Base-by-base conservation (phyloP, 2,888 invertebrate species). In the Dorcus hopei region DNA sequence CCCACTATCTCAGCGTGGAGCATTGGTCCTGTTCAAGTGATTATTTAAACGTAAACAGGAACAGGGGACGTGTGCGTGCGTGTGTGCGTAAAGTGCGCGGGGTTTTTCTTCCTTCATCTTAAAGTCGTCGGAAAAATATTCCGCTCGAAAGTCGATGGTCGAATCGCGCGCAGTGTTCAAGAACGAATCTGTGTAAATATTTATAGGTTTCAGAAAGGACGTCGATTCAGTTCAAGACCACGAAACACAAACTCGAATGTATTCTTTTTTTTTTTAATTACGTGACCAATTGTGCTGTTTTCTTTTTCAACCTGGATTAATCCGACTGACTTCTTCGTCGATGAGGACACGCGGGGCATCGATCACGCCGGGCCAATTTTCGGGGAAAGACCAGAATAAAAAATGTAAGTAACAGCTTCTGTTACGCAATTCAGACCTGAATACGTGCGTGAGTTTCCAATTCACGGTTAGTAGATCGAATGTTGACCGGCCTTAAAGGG, bases 401-500 rank as follows among this genome's bases (percentile, higher is more conserved):
- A 48, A 48, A 48, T 19, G 48, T 23, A 33, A 33, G 26, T 33
- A 33, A 33, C 26, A 33, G 26, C 26, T 33, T 33, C 26, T 33
- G 26, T 33, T 33, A 33, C 26, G 26, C 26, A 33, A 33, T 33
- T 33, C 26, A 39, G 23, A 19, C 38, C 23, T 38, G n/a, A 11
- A 19, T 47, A 54, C 50, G 50, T 54, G 62, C 52, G 59, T 58
- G 52, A 58, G 57, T 58, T 57, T 60, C 62, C 62, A 52, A 57
- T 62, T 62, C 60, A 62, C 60, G 62, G 62, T 62, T 59, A 62
- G 62, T 62, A 52, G 62, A 62, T 62, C 62, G 59, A 48, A 55
- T 60, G 52, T 49, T 60, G 14, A 14, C 14, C 3, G 26, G 26
- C 26, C 26, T 33, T 33, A 33, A 33, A 33, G 26, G 26, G 26